Percentiles rank a stretch among this genome's conserved stretches.
Conservation (phyloP, 2,888 invertebrate genomes). For the Aleiodes alternator region DNA sequence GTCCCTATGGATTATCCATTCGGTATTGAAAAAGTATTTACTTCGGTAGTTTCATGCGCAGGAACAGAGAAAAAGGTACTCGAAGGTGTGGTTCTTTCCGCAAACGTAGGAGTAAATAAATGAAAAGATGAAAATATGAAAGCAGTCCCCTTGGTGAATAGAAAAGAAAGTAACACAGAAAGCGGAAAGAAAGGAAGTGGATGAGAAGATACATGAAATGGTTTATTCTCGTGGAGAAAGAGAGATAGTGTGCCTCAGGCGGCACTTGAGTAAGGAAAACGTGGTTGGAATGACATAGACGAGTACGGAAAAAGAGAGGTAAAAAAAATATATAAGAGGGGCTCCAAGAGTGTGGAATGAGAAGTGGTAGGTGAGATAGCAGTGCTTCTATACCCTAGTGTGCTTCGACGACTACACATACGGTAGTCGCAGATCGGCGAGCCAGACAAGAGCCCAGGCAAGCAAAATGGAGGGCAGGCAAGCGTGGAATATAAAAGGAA, state of each 20-base stretch:
- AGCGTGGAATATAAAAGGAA: slow-evolving; percentile 75
- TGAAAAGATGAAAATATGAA: slow-evolving; percentile 3
- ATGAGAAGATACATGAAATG: slow-evolving; percentile 46
- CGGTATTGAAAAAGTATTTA: slow-evolving; percentile 2
- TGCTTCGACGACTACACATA: slow-evolving; percentile 66
- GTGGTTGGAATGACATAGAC: slow-evolving; percentile 36
- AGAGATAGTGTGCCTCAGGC: slow-evolving; percentile 14
- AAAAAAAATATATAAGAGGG: slow-evolving; percentile 42
- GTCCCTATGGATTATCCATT: neutral
- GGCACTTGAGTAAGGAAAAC: slow-evolving; percentile 41
- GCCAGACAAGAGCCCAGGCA: slow-evolving; percentile 73
- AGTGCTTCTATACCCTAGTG: slow-evolving; percentile 42
- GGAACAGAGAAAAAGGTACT: neutral
- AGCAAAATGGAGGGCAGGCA: slow-evolving; percentile 74
- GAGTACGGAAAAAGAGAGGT: slow-evolving; percentile 39
- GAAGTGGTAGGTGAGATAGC: slow-evolving; percentile 63
- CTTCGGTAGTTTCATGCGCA: slow-evolving; percentile 1
- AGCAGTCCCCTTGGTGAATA: neutral
- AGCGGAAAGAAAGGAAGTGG: slow-evolving; percentile 40
- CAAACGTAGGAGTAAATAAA: neutral
- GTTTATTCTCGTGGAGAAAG: slow-evolving; percentile 43
- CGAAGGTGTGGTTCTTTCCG: slow-evolving; percentile 13
- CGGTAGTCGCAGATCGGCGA: slow-evolving; percentile 74
- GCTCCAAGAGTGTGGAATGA: slow-evolving; percentile 51
- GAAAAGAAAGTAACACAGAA: slow-evolving; percentile 31